Base-by-base conservation (phyloP, 1,140 invertebrate species). In the Proales similis region DNA sequence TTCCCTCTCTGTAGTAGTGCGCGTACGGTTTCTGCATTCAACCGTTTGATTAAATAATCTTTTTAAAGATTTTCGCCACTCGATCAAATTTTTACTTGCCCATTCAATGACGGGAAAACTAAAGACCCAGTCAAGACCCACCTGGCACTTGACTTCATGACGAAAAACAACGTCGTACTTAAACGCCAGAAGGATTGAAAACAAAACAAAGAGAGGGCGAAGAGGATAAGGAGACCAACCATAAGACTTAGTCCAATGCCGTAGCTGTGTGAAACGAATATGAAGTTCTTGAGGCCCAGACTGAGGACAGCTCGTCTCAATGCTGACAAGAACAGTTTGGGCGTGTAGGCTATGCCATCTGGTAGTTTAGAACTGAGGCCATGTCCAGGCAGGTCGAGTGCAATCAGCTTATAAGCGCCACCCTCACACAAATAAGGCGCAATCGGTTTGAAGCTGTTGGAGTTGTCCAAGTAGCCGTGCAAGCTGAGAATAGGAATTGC, bases 331-430 rank as follows among this genome's bases (percentile, higher is more conserved):
- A 57, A 57, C 3, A 57, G 27, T 26, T 57, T 57, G 11, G 51
- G 51, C 22, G 33, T 39, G 32, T 57, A 57, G 1, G 51, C 26
- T 42, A 57, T 42, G 3, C 51, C 51, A 57, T 42, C 11, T 6
- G 51, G 51, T 22, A 57, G 22, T 57, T 57, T 57, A n/a, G 51
- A 57, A 17, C 51, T 57, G 11, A 57, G 27, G 20, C 51, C 51
- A 57, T 57, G 51, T 1, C 51, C 51, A 12, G 51, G 51, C 20
- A 57, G 27, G 45, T 57, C 51, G 20, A 57, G 12, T 42, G 51
- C 51, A 12, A 57, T 57, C 14, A 57, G 27, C 17, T 57, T 29
- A 39, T 42, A 57, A 7, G 39, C 36, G 32, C 45, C 24, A 27
- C 32, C 45, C 30, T 39, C 14, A 42, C 51, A 57, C 5, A 57